These are phyloP conservation scores for Ischnura elegans DNA, from an alignment of 2,888 invertebrate species.

Conservation along the genomic window DNA sequence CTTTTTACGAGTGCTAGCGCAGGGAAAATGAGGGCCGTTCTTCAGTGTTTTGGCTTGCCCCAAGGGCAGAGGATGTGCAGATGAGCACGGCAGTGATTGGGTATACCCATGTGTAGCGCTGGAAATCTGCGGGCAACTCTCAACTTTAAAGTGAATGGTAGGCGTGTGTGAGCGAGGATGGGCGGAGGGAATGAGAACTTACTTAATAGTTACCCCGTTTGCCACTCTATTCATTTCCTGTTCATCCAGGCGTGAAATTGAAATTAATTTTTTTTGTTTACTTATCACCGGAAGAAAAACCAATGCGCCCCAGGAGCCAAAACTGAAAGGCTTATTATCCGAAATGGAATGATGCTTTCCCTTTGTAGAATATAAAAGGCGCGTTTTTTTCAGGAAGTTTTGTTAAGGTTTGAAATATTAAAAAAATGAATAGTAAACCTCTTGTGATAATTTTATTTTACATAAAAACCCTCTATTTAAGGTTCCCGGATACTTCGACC, in stretches of 20 bases:
- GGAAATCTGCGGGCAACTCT: conserved; percentile 5
- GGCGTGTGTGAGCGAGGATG: neutral
- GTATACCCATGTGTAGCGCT: conserved; percentile 22
- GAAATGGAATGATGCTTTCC: no score
- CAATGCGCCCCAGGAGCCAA: neutral
- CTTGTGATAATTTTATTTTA: no score
- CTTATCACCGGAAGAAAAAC: conserved; percentile 22
- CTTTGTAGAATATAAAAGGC: no score
- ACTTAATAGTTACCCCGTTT: conserved; percentile 29
- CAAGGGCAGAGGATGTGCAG: conserved; percentile 51
- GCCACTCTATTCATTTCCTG: conserved; percentile 36
- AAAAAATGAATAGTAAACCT: no score
- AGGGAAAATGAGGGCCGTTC: neutral
- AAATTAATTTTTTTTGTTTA: conserved; percentile 47
- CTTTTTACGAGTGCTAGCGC: neutral
- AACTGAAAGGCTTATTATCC: neutral
- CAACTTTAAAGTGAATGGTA: conserved; percentile 24
- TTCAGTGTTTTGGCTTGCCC: conserved; percentile 19
- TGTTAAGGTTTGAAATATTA: no score
- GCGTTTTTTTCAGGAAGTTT: no score
- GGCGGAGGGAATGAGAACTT: neutral
- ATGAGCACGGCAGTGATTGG: neutral
- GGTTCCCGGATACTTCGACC: no score
- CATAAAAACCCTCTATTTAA: no score
- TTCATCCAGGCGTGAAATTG: conserved; percentile 36